Evolutionary conservation across 1,140 invertebrate genomes (phyloP).

Genomic region (Leptinotarsa lineolata): DNA sequence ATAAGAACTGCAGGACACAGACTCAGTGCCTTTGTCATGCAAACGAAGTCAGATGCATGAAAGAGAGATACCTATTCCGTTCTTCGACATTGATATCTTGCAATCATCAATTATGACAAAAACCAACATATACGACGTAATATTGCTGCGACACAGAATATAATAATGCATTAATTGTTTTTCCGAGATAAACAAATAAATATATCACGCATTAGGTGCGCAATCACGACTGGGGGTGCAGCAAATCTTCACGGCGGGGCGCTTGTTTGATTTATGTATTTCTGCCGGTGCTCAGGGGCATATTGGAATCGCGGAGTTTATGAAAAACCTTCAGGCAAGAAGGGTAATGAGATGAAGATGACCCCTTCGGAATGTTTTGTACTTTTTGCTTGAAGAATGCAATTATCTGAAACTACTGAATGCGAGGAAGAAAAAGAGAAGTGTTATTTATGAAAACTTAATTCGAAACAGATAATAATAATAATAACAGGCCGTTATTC

Average conservation of each 20-base stretch:
- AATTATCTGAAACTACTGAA: too few relatives aligned
- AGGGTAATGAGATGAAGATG: not conserved
- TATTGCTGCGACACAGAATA: not conserved
- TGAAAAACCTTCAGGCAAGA: not conserved
- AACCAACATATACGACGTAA: not conserved
- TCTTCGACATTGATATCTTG: not conserved
- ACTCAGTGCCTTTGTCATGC: not conserved
- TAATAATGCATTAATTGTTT: conserved; percentile 1
- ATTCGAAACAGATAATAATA: too few relatives aligned
- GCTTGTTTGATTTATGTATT: not conserved
- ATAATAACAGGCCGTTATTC: too few relatives aligned
- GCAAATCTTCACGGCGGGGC: not conserved
- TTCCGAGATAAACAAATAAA: not conserved
- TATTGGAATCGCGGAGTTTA: not conserved
- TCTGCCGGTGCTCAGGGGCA: not conserved
- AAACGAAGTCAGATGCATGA: not conserved
- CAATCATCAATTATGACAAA: not conserved
- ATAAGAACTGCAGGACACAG: too few relatives aligned
- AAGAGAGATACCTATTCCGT: not conserved
- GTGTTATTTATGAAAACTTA: too few relatives aligned
- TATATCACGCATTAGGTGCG: not conserved
- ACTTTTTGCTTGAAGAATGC: too few relatives aligned
- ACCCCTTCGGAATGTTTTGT: too few relatives aligned
- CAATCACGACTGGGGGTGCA: conserved; percentile 1
- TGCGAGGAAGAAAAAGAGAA: too few relatives aligned